A percentile compares a stretch with the other conserved stretches of the same genome.
These are phyloP conservation scores for Cephus pulcher DNA, from an alignment of 2,888 invertebrate genomes.

Conservation along the genomic window DNA sequence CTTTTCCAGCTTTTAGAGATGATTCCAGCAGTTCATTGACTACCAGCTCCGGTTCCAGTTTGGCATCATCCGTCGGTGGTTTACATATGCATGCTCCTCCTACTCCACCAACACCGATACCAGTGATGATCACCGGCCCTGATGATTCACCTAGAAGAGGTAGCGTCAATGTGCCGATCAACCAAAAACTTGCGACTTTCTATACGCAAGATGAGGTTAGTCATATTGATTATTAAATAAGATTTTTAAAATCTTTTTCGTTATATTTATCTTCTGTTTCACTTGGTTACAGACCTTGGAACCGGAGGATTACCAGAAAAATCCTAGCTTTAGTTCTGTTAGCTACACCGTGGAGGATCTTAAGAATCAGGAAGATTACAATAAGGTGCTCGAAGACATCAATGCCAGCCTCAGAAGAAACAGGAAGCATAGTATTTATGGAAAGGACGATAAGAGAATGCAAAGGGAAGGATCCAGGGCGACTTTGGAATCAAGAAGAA, in stretches of 20 bases:
- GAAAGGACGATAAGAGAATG: conserved; percentile 41
- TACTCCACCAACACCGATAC: conserved; percentile 67
- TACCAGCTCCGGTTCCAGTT: conserved; percentile 69
- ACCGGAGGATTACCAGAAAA: conserved; percentile 30
- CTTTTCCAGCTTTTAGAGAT: conserved; percentile 67
- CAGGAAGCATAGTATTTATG: conserved; percentile 32
- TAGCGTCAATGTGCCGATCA: conserved; percentile 40
- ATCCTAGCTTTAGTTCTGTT: conserved; percentile 14
- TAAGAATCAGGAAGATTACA: conserved; percentile 47
- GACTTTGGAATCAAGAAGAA: conserved; percentile 42
- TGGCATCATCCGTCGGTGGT: conserved; percentile 56
- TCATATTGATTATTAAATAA: neutral
- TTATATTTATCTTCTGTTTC: neutral
- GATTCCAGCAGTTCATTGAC: conserved; percentile 76
- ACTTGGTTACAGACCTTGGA: conserved; percentile 25
- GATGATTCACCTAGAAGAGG: conserved; percentile 55
- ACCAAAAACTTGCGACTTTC: conserved; percentile 49
- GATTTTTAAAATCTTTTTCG: neutral
- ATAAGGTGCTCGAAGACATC: conserved; percentile 48
- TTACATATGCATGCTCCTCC: conserved; percentile 68
- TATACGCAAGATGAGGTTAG: conserved; percentile 51
- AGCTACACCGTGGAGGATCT: conserved; percentile 31
- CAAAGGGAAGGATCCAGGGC: conserved; percentile 42
- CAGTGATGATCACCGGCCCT: conserved; percentile 65
- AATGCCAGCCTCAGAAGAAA: conserved; percentile 46